phyloP scores from a whole-genome alignment of 2,797 vertebrate genomes.

The Enteromius treurensis region DNA sequence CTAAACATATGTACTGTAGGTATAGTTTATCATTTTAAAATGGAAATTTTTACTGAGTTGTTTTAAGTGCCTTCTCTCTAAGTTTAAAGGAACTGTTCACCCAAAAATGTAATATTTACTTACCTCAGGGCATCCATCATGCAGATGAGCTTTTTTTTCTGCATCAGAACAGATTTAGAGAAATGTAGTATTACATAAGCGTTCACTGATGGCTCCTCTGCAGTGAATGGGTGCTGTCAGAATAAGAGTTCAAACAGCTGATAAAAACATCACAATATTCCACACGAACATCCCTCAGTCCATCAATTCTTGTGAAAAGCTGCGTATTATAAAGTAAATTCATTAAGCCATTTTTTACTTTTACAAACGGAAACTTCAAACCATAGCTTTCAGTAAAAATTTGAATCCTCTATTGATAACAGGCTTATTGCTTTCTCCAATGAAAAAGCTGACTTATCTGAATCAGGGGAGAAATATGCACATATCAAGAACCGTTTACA shows the following conservation, averaged over 20 bases:
- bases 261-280: neutral
- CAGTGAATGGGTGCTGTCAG: neutral
- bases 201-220: neutral
- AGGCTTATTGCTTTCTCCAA: neutral
- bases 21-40: neutral
- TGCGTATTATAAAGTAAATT: neutral
- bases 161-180: neutral
- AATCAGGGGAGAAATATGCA: constrained; percentile 1
- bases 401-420: neutral
- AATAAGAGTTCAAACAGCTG: neutral
- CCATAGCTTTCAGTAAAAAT: neutral
- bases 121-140: neutral
- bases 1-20: too few species aligned
- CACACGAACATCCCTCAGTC: too few species aligned
- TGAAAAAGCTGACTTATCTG: neutral
- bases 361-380: neutral
- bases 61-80: neutral
- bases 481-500: neutral
- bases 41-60: neutral
- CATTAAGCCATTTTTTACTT: neutral
- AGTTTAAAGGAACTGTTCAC: neutral
- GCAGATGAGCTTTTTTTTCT: neutral
- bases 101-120: neutral
- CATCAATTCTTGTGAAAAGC: neutral
- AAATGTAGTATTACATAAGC: neutral